phyloP scores from a whole-genome alignment of 2,888 invertebrate species.

The Pheosia gnoma region DNA sequence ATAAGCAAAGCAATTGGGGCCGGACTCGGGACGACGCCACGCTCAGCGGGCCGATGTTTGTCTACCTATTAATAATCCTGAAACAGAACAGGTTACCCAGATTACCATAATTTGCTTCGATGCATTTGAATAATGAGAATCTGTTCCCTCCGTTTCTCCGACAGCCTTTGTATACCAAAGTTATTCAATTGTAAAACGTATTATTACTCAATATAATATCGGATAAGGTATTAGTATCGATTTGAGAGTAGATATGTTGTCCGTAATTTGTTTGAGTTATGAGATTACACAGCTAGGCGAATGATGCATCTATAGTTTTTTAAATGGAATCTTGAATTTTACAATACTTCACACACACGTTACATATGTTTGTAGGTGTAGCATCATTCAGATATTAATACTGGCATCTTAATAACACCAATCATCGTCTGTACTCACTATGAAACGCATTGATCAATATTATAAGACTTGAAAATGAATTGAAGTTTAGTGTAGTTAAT shows the following conservation, averaged over 20 bases:
- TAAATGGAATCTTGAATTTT: not conserved
- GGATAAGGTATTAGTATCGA: constrained; percentile 43
- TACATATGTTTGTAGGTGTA: too few relatives aligned
- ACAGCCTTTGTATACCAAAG: constrained; percentile 64
- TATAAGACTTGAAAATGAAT: too few relatives aligned
- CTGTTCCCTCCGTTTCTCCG: constrained; percentile 65
- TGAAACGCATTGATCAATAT: too few relatives aligned
- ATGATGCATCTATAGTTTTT: not conserved
- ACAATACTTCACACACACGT: too few relatives aligned
- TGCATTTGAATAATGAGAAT: constrained; percentile 83
- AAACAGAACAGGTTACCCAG: constrained; percentile 82
- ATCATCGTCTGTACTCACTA: too few relatives aligned
- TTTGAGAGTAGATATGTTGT: constrained; percentile 27
- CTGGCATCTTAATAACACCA: too few relatives aligned
- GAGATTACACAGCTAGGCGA: constrained; percentile 8
- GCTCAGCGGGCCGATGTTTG: constrained; percentile 64
- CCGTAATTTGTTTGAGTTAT: constrained; percentile 23
- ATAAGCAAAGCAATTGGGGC: constrained; percentile 50
- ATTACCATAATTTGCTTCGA: constrained; percentile 84
- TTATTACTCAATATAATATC: constrained; percentile 55
- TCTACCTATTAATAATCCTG: constrained; percentile 76
- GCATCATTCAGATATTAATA: too few relatives aligned
- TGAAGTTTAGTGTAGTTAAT: too few relatives aligned
- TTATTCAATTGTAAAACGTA: constrained; percentile 70
- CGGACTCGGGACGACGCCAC: constrained; percentile 44